These are phyloP conservation scores for Coccyzus lansbergi DNA, from an alignment of 2,797 vertebrate species.

Conservation along the genomic window DNA sequence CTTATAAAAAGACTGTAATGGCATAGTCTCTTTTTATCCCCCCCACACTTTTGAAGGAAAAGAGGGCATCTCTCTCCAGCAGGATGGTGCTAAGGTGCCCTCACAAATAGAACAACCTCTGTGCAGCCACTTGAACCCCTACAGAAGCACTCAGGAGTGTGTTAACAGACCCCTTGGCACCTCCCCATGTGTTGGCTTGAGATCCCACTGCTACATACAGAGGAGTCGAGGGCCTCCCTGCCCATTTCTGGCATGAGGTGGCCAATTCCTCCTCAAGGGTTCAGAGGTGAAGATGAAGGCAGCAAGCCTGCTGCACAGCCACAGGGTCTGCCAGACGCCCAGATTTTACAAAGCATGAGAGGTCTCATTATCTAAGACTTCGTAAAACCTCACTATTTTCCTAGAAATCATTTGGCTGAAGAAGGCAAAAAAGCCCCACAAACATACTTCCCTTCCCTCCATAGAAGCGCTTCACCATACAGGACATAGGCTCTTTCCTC, in stretches of 20 bases:
- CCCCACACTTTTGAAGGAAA: not conserved
- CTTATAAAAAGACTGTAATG: not conserved
- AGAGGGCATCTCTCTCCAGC: not conserved
- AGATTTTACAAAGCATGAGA: not conserved
- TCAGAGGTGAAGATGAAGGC: not conserved
- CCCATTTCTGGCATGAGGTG: no score
- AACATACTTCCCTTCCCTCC: not conserved
- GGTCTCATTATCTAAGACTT: not conserved
- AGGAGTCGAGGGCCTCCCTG: not conserved
- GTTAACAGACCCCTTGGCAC: not conserved
- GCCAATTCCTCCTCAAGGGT: not conserved
- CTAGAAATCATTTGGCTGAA: not conserved
- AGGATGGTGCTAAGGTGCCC: not conserved
- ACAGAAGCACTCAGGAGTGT: rapidly evolving
- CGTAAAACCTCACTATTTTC: not conserved
- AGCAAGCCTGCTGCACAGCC: not conserved
- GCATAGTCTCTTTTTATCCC: not conserved
- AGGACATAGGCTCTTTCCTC: not conserved
- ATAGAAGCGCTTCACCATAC: not conserved
- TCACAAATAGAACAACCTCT: not conserved
- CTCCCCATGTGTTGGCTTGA: not conserved
- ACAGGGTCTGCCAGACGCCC: not conserved
- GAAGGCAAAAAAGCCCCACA: not conserved
- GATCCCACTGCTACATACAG: not conserved
- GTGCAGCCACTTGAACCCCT: rapidly evolving